phyloP scores from a whole-genome alignment of 2,113 vertebrate genomes.

The Paradoxurus hermaphroditus region DNA sequence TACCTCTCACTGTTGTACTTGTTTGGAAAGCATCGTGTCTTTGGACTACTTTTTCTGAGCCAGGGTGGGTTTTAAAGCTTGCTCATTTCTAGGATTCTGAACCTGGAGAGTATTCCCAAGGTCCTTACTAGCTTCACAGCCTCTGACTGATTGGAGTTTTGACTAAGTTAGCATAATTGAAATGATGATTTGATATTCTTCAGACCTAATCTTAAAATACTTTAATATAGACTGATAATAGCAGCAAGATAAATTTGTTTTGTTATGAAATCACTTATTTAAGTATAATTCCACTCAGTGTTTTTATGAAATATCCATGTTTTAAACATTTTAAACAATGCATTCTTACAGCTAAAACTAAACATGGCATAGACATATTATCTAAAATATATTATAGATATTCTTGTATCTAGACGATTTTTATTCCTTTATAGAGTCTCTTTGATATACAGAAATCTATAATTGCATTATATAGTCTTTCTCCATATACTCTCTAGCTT shows the following conservation, averaged over 20 bases:
- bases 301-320: slow-evolving; percentile 1
- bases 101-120: neutral
- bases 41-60: neutral
- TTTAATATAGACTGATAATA: neutral
- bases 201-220: neutral
- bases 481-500: neutral
- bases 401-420: neutral
- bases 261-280: slow-evolving; percentile 12
- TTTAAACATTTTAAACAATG: slow-evolving; percentile 31
- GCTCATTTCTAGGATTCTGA: neutral
- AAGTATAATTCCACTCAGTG: neutral
- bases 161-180: neutral
- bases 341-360: neutral
- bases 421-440: neutral
- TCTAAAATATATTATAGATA: neutral
- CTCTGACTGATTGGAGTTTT: neutral
- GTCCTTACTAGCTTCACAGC: neutral
- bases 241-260: neutral
- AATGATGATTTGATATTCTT: neutral
- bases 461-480: neutral
- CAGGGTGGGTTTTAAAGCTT: neutral
- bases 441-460: neutral
- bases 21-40: neutral
- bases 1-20: neutral
- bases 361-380: neutral